Percentiles rank a stretch among this genome's conserved stretches.
Evolutionary conservation across 2,113 vertebrate species (phyloP).

Genomic region (Triplophysa dalaica): DNA sequence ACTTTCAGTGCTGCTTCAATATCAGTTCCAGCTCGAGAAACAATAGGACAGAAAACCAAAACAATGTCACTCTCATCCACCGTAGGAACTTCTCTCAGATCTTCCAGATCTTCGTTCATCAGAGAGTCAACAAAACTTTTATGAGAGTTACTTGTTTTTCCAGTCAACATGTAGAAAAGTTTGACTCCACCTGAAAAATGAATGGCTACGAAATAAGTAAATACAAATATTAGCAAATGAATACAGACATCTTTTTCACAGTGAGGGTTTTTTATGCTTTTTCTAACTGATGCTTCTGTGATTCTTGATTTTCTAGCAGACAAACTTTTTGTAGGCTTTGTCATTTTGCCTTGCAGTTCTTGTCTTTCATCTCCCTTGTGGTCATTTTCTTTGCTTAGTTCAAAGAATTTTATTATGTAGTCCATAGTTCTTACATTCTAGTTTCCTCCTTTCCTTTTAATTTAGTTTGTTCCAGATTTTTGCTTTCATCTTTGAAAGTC

Average conservation of each 20-base stretch:
- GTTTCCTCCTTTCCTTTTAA: not conserved
- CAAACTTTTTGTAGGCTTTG: not conserved
- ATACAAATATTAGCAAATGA: too few species aligned
- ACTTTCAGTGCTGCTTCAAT: not conserved
- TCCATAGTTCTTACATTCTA: not conserved
- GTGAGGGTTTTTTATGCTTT: not conserved
- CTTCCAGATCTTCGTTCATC: not conserved
- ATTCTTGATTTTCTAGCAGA: not conserved
- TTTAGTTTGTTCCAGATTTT: constrained; percentile 5
- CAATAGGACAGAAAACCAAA: constrained; percentile 9
- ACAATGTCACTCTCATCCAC: not conserved
- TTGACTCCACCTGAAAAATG: too few species aligned
- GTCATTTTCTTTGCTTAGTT: too few species aligned
- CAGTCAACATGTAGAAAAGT: not conserved
- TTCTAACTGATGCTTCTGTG: not conserved
- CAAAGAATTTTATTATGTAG: too few species aligned
- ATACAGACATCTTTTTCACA: too few species aligned
- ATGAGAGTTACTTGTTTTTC: not conserved
- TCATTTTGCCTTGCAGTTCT: not conserved
- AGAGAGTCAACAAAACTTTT: not conserved
- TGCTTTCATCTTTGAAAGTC: not conserved
- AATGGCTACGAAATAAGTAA: too few species aligned
- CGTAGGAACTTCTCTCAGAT: not conserved
- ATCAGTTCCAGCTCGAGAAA: not conserved
- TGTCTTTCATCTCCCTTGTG: too few species aligned